phyloP scores from a whole-genome alignment of 1,140 invertebrate species.

The Drosophila bocki region DNA sequence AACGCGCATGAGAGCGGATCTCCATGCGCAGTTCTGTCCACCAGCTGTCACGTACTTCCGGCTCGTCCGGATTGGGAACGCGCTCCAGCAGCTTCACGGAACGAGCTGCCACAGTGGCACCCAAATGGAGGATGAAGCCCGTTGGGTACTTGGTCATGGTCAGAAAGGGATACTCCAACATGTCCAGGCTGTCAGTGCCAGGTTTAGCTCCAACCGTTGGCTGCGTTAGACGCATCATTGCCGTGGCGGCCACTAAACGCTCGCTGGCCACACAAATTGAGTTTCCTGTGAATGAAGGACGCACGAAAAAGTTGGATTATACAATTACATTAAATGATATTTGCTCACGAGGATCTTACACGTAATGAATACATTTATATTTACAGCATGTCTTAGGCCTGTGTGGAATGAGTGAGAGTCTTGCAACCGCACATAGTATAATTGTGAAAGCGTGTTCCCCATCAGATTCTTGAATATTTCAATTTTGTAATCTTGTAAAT shows the following conservation, averaged over 20 bases:
- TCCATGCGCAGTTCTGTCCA: conserved; percentile 98
- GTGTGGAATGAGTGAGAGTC: conserved; percentile 17
- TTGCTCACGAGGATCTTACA: conserved; percentile 19
- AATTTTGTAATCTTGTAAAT: not conserved
- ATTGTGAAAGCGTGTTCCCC: not conserved
- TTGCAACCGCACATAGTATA: not conserved
- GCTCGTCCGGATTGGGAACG: conserved; percentile 93
- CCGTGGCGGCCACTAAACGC: conserved; percentile 77
- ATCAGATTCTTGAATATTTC: not conserved
- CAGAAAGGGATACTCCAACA: conserved; percentile 97
- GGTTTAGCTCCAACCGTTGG: conserved; percentile 59
- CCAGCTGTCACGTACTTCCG: conserved; percentile 96
- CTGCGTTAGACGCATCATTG: conserved; percentile 85
- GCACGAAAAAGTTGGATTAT: not conserved
- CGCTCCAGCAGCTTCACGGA: conserved; percentile 95
- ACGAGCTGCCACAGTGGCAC: conserved; percentile 94
- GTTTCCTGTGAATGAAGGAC: conserved; percentile 64
- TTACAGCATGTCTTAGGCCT: conserved; percentile 43
- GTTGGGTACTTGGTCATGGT: conserved; percentile 96
- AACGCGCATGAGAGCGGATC: conserved; percentile 95
- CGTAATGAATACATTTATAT: conserved; percentile 40
- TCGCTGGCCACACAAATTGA: conserved; percentile 84
- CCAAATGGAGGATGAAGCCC: conserved; percentile 95
- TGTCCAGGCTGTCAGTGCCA: conserved; percentile 89
- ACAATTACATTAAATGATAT: not conserved